Conservation (phyloP, 2,888 invertebrate genomes). For the Lamellibrachia columna region DNA sequence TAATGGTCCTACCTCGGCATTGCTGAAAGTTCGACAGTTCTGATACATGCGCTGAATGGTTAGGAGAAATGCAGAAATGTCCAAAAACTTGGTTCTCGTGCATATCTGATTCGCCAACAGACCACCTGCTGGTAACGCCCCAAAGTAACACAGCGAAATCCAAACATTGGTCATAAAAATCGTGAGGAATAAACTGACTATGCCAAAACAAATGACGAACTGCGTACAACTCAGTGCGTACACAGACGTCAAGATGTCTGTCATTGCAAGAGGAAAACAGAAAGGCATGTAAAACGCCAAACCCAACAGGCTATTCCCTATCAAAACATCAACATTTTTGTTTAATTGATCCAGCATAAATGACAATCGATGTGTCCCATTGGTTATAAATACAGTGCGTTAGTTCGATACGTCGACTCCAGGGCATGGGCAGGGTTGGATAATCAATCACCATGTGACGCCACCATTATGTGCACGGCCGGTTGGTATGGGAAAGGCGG, state of each 20-base stretch:
- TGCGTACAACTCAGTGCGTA: not conserved
- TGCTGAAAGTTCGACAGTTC: not conserved
- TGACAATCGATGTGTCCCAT: not conserved
- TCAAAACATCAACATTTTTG: not conserved
- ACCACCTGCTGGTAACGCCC: constrained; percentile 5
- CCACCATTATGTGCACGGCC: not conserved
- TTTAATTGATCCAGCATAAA: not conserved
- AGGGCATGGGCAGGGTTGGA: not conserved
- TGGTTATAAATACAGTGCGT: not conserved
- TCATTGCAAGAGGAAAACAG: not conserved
- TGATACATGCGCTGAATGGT: not conserved
- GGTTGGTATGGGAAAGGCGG: not conserved
- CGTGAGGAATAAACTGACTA: not conserved
- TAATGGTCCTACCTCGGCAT: not conserved
- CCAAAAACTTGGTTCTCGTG: not conserved
- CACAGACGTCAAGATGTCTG: not conserved
- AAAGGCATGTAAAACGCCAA: not conserved
- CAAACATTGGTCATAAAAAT: not conserved
- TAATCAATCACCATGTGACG: not conserved
- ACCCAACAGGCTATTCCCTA: not conserved
- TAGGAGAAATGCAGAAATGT: not conserved
- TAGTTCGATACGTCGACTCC: not conserved
- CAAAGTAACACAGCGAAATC: not conserved
- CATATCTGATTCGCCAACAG: not conserved
- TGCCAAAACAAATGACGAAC: not conserved